A percentile compares a stretch with the other conserved stretches of the same genome.
phyloP scores from a whole-genome alignment of 2,888 invertebrate genomes.

The Aspidiotus destructor region DNA sequence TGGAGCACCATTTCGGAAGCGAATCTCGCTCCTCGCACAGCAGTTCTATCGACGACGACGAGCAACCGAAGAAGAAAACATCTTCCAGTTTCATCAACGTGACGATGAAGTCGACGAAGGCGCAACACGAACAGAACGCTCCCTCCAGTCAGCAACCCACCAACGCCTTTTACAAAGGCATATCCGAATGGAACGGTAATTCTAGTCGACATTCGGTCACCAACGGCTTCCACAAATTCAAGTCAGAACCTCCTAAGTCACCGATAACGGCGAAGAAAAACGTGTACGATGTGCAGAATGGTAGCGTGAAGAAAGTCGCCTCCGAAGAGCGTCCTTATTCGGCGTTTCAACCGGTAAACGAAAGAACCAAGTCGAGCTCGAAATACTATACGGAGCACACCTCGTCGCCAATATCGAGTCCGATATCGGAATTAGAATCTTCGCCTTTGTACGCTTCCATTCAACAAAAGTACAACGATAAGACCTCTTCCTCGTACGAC shows the following conservation, averaged over 20 bases:
- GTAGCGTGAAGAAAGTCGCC: conserved; percentile 9
- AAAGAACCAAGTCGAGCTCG: conserved; percentile 38
- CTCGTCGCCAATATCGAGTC: conserved; percentile 35
- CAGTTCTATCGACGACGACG: conserved; percentile 31
- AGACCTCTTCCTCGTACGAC: conserved; percentile 14
- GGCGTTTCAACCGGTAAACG: conserved; percentile 35
- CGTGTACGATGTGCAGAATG: conserved; percentile 22
- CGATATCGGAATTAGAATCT: conserved; percentile 37
- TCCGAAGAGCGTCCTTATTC: conserved; percentile 20
- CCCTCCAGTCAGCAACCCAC: conserved; percentile 49
- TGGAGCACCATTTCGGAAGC: conserved; percentile 82
- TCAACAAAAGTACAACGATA: conserved; percentile 29
- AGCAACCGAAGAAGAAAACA: conserved; percentile 31
- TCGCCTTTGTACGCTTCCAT: conserved; percentile 39
- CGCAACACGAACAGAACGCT: conserved; percentile 38
- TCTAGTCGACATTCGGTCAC: conserved; percentile 15
- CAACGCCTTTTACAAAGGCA: conserved; percentile 50
- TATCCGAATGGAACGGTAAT: conserved; percentile 58
- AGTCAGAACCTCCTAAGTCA: conserved; percentile 22
- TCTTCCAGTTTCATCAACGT: conserved; percentile 64
- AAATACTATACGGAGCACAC: conserved; percentile 36
- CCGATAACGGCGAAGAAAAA: conserved; percentile 13
- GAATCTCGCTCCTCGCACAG: conserved; percentile 50
- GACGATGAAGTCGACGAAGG: conserved; percentile 58
- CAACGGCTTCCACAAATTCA: conserved; percentile 24